Evolutionary conservation across 23 tunicate genomes (phyloP).

Genomic region (Clavelina lepadiformis): DNA sequence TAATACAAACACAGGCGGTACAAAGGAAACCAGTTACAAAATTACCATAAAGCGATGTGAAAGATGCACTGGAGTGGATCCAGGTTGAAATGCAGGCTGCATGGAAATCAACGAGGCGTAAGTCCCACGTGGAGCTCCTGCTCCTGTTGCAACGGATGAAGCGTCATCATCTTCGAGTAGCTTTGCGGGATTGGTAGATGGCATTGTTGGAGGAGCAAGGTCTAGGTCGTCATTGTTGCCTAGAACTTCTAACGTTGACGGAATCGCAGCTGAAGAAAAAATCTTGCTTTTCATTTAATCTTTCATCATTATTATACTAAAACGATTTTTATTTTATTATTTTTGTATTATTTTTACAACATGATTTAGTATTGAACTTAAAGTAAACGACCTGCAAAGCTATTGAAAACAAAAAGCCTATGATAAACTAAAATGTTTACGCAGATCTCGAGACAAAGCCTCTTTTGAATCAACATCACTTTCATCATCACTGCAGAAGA

Average conservation of each 20-base stretch:
- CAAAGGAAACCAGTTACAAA: too few species aligned
- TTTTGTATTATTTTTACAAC: too few species aligned
- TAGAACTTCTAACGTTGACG: constrained; percentile 42
- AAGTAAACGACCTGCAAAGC: too few species aligned
- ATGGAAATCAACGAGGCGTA: constrained; percentile 12
- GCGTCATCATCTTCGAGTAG: constrained; percentile 36
- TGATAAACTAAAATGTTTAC: not conserved
- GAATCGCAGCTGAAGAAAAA: constrained; percentile 35
- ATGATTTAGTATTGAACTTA: too few species aligned
- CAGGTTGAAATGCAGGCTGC: constrained; percentile 88
- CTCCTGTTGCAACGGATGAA: constrained; percentile 27
- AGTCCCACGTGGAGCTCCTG: not conserved
- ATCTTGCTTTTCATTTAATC: too few species aligned
- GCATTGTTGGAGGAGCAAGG: constrained; percentile 40
- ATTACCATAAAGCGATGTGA: constrained; percentile 81
- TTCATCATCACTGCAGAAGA: constrained; percentile 28
- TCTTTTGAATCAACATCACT: constrained; percentile 10
- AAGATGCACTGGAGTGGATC: constrained; percentile 62
- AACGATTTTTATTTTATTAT: too few species aligned
- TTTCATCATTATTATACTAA: too few species aligned
- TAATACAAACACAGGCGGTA: too few species aligned
- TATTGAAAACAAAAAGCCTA: not conserved
- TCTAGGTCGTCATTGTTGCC: constrained; percentile 28
- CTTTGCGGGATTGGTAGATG: constrained; percentile 16
- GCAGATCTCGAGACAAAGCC: constrained; percentile 12